These are phyloP conservation scores for Actenoides lindsayi DNA, from an alignment of 2,113 vertebrate species.

Conservation along the genomic window DNA sequence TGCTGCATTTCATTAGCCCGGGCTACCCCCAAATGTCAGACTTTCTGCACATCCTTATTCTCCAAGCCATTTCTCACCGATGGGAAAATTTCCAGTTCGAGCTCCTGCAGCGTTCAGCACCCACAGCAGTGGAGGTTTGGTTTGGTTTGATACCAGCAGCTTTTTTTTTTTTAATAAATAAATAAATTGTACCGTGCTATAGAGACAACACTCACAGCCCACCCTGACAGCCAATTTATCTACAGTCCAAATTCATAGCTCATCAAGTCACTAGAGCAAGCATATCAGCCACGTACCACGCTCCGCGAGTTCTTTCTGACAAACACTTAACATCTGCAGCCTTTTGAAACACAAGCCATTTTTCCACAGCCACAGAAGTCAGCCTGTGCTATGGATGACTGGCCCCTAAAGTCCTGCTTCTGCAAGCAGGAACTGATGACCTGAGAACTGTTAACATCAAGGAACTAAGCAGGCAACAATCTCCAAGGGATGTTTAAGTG, in stretches of 20 bases:
- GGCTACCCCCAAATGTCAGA: background rate
- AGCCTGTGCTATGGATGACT: background rate
- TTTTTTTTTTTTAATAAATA: background rate
- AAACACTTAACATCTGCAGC: constrained; percentile 16
- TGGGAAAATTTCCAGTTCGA: background rate
- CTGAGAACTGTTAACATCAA: constrained; percentile 21
- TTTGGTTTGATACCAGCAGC: constrained; percentile 43
- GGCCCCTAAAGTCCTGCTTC: background rate
- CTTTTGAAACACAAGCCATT: background rate
- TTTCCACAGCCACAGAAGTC: constrained; percentile 15
- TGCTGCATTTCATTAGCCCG: background rate
- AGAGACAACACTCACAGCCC: background rate
- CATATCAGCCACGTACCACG: background rate
- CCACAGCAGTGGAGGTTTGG: background rate
- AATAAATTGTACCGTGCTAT: background rate
- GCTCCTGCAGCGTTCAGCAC: background rate
- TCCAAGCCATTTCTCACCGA: background rate
- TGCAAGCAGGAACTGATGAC: background rate
- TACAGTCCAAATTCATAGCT: constrained; percentile 28
- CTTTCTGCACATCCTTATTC: background rate
- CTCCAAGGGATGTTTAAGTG: background rate
- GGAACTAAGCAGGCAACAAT: constrained; percentile 9
- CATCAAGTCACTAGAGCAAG: constrained; percentile 19
- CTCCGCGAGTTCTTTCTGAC: constrained; percentile 25
- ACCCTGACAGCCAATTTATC: constrained; percentile 39